Conservation (phyloP, 2,797 vertebrate genomes). For the Sarcoramphus papa region DNA sequence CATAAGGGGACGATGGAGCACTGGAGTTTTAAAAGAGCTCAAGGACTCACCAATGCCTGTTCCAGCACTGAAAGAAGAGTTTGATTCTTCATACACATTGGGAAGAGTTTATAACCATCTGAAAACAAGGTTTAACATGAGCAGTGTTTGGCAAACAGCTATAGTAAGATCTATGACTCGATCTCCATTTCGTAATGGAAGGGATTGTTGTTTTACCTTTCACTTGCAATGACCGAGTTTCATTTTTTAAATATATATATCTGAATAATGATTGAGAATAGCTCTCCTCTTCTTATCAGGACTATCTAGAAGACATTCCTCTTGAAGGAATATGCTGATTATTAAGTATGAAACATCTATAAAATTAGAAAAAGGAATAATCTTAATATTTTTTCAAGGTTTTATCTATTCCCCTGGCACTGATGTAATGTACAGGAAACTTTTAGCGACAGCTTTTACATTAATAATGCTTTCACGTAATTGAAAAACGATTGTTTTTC, state of each 20-base stretch:
- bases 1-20: fast-evolving
- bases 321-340: neutral
- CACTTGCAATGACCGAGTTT: neutral
- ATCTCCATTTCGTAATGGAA: neutral
- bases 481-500: neutral
- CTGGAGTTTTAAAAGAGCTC: neutral
- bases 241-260: neutral
- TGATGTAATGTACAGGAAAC: neutral
- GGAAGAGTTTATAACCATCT: neutral
- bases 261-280: neutral
- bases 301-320: neutral
- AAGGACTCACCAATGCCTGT: neutral
- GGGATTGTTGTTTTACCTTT: neutral
- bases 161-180: neutral
- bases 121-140: neutral
- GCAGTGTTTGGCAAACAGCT: neutral
- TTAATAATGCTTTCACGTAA: neutral
- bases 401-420: neutral
- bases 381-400: neutral
- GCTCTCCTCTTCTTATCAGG: neutral
- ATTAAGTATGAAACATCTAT: neutral
- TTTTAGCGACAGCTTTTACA: neutral
- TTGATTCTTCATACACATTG: neutral
- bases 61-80: neutral
- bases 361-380: neutral